Evolutionary conservation across 2,113 vertebrate genomes (phyloP).

Genomic region (Prinia subflava): DNA sequence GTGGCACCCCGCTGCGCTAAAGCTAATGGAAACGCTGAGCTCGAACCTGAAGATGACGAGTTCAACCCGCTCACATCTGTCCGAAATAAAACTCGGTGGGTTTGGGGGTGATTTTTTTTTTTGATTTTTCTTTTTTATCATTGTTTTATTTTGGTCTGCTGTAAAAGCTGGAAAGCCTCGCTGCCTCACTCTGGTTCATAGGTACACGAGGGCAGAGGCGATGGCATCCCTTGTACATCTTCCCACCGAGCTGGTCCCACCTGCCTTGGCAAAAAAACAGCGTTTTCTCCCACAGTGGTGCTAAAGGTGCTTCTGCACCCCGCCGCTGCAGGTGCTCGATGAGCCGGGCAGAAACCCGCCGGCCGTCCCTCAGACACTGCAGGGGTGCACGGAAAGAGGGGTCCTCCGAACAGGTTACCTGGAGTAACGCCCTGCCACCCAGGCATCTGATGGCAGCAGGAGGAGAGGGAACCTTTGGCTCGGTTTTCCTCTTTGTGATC

Average conservation of each 20-base stretch:
- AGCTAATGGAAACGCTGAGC: background rate
- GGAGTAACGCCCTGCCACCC: background rate
- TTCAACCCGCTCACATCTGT: conserved; percentile 49
- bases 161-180: conserved; percentile 9
- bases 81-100: conserved; percentile 43
- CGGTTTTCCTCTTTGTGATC: background rate
- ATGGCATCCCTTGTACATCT: background rate
- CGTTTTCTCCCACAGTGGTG: background rate
- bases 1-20: background rate
- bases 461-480: background rate
- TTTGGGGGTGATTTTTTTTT: background rate
- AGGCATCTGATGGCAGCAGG: background rate
- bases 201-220: background rate
- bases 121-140: too few species aligned
- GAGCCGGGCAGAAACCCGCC: background rate
- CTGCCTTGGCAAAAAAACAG: background rate
- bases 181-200: background rate
- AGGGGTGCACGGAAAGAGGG: background rate
- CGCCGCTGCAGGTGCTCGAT: background rate
- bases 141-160: background rate
- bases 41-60: conserved; percentile 25
- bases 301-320: background rate
- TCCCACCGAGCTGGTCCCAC: background rate
- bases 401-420: background rate
- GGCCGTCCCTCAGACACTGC: background rate